These are phyloP conservation scores for Cataglyphis livida DNA, from an alignment of 2,888 invertebrate genomes.

Conservation along the genomic window DNA sequence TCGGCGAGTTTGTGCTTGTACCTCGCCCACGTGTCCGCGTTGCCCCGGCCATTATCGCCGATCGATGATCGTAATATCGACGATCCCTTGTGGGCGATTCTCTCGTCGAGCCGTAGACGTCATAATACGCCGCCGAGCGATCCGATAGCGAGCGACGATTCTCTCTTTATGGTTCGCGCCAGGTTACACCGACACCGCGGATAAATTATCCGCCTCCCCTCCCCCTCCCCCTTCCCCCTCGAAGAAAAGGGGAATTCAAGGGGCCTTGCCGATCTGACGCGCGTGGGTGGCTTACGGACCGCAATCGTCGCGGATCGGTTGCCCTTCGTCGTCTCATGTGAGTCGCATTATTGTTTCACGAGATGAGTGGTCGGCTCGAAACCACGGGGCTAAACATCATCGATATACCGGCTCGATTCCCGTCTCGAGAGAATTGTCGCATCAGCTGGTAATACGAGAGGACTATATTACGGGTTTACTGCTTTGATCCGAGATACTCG, in stretches of 20 bases:
- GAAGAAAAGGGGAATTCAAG: constrained; percentile 36
- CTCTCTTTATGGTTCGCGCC: constrained; percentile 1
- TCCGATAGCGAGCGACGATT: constrained; percentile 28
- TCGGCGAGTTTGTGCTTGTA: constrained; percentile 58
- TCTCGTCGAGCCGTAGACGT: constrained; percentile 42
- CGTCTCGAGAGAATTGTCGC: constrained; percentile 27
- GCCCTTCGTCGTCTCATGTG: constrained; percentile 48
- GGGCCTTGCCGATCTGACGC: constrained; percentile 51
- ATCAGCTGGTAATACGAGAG: constrained; percentile 17
- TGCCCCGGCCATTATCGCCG: constrained; percentile 58
- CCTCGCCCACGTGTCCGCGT: constrained; percentile 64
- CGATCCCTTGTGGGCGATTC: constrained; percentile 60
- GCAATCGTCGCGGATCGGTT: constrained; percentile 56
- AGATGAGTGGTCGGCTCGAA: constrained; percentile 30
- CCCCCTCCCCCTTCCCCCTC: constrained; percentile 5
- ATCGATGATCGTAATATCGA: constrained; percentile 55
- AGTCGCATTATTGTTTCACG: constrained; percentile 48
- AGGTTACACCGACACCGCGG: constrained; percentile 56
- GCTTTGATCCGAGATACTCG: constrained; percentile 2
- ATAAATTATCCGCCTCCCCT: constrained; percentile 64
- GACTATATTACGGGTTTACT: background rate
- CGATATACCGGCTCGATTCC: constrained; percentile 32
- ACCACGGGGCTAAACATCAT: constrained; percentile 26
- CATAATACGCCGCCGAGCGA: constrained; percentile 60
- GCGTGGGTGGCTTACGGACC: constrained; percentile 55